These are phyloP conservation scores for Malthinus seriepunctatus DNA, from an alignment of 2,888 invertebrate genomes.

Conservation along the genomic window DNA sequence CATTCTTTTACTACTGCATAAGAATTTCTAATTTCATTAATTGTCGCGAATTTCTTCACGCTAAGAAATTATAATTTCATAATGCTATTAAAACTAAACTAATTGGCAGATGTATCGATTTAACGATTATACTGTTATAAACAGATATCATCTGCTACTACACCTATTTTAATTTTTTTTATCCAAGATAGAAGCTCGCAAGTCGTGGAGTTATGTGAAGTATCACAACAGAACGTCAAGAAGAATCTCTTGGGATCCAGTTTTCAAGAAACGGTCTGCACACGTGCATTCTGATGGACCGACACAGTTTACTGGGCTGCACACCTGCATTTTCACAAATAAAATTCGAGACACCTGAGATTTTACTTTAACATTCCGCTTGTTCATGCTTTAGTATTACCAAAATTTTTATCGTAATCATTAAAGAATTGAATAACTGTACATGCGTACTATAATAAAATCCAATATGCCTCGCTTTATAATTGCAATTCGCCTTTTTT, in stretches of 20 bases:
- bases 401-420: conserved; percentile 19
- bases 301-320: conserved; percentile 41
- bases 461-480: neutral
- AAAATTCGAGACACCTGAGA: conserved; percentile 49
- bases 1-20: no score
- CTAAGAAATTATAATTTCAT: no score
- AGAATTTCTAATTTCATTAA: no score
- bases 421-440: conserved; percentile 19
- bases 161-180: conserved; percentile 21
- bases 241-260: conserved; percentile 40
- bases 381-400: conserved; percentile 24
- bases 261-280: conserved; percentile 41
- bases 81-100: no score
- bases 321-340: conserved; percentile 53
- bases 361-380: conserved; percentile 49
- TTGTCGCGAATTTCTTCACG: no score
- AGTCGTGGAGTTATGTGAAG: conserved; percentile 36
- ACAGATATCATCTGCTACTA: conserved; percentile 19
- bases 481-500: no score
- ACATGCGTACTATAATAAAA: neutral
- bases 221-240: conserved; percentile 32
- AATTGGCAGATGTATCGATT: no score
- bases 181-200: conserved; percentile 25
- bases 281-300: conserved; percentile 45
- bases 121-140: neutral